phyloP scores from a whole-genome alignment of 2,113 vertebrate genomes.

The Elaphurus davidianus region DNA sequence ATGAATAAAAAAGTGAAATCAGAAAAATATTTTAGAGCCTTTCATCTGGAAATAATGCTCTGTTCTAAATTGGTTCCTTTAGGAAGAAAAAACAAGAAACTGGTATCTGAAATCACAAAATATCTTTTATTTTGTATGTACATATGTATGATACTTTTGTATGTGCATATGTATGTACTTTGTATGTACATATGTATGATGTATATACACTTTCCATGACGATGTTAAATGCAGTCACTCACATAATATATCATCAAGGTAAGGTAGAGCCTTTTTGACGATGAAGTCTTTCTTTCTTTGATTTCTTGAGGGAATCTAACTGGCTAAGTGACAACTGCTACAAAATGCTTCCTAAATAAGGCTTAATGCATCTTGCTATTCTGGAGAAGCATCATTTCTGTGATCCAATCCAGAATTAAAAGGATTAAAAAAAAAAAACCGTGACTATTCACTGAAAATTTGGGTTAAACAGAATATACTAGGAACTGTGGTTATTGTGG shows the following conservation, averaged over 20 bases:
- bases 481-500: background rate
- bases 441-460: background rate
- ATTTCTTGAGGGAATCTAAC: background rate
- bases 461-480: background rate
- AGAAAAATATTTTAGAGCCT: background rate
- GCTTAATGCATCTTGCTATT: background rate
- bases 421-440: background rate
- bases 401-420: background rate
- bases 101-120: background rate
- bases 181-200: background rate
- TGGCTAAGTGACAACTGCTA: fast-evolving
- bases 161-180: background rate
- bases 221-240: background rate
- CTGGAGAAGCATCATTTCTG: background rate
- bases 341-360: background rate
- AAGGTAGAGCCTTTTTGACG: background rate
- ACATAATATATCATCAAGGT: background rate
- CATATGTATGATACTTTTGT: background rate
- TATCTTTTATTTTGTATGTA: background rate
- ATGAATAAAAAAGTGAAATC: background rate
- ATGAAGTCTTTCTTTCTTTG: background rate
- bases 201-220: background rate
- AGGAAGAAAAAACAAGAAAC: background rate
- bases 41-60: background rate
- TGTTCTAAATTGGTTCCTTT: background rate